Evolutionary conservation across 2,888 invertebrate species (phyloP), one percentile per base, ranked within the genome.

Genomic region (Beris chalybata): DNA sequence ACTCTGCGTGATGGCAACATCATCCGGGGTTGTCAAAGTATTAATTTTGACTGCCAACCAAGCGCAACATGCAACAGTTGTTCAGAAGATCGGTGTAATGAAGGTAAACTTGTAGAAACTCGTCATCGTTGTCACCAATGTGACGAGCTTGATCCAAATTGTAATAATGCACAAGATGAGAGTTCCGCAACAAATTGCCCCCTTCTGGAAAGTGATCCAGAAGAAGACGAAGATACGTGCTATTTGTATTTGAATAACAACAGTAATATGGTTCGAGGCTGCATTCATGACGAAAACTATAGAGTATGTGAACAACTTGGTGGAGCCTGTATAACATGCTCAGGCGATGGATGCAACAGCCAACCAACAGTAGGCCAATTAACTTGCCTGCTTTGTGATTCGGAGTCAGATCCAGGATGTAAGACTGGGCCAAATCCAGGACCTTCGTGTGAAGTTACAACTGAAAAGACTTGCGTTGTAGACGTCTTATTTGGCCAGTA

Each of bases 101-200:
- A 53, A 4, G 74, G 71, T 3, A 59, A 73, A 11, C 74, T 72
- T n/a, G 76, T 76, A 9, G 13, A 47, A 3, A 63, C 71, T 9
- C 74, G 75, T 54, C 57, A 61, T 0, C 66, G 38, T 1, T 76
- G 76, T 58, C 71, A 71, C 48, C 74, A 76, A 48, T 76, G 76
- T 52, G 45, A 12, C 1, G 15, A 64, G 4, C 53, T 31, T 29
- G 56, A 67, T 45, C 44, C 54, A n/a, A 12, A 13, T 6, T 64
- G 64, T 44, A 9, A 13, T 29, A 48, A 55, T 15, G 64, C 15
- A 32, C 50, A 59, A 4, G 38, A 38, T 38, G 38, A 38, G 9
- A 38, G 38, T 38, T 38, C 38, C 3, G 38, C 9, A 7, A 2
- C 1, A 38, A 38, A 9, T 38, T 38, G 38, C 9, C 38, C 38